Base-by-base conservation (phyloP, 2,113 vertebrate genomes). In the Halcyon malimbica region DNA sequence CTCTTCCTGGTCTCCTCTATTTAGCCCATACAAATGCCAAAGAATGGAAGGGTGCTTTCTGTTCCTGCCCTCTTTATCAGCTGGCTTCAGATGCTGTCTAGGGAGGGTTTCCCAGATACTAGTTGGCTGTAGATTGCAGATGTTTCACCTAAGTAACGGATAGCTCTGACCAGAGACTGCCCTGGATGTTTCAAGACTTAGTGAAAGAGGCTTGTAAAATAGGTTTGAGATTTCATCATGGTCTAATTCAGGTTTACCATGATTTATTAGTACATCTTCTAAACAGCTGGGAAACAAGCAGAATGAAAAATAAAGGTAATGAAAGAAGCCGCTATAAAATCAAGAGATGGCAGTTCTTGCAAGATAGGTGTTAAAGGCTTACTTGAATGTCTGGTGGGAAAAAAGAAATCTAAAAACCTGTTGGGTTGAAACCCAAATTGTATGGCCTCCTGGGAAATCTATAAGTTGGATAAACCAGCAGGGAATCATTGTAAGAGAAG, bases 11-110 rank as follows among this genome's bases (percentile, higher is more conserved):
- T 54, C 14, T 73, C 6, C 16, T 50, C 51, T 39, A 13, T 42
- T 42, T 59, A 59, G 65, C 10, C 48, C n/a, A 54, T 33, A 25
- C 17, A 25, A 64, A 11, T 39, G 39, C 14, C 42, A 85, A 50
- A 11, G 50, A 59, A 77, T 0, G 1, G 44, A 50, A 63, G 24
- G 41, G 14, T 0, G 0, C 16, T 74, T 82, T 63, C 31, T 60
- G 1, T n/a, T 51, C 16, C 29, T 37, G 21, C 46, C 10, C 7
- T 14, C 11, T 42, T n/a, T 50, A 33, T 54, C 65, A 59, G 44
- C 11, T 82, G n/a, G 1, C 25, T 87, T 69, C 51, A 93, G 56
- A 50, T 31, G 31, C 11, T 62, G 16, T 15, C 29, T 33, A 60
- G 51, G 42, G 17, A 87, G 91, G 25, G n/a, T 37, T 78, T 93